Evolutionary conservation across 1,140 invertebrate genomes (phyloP).

Genomic region (Bombus breviceps): DNA sequence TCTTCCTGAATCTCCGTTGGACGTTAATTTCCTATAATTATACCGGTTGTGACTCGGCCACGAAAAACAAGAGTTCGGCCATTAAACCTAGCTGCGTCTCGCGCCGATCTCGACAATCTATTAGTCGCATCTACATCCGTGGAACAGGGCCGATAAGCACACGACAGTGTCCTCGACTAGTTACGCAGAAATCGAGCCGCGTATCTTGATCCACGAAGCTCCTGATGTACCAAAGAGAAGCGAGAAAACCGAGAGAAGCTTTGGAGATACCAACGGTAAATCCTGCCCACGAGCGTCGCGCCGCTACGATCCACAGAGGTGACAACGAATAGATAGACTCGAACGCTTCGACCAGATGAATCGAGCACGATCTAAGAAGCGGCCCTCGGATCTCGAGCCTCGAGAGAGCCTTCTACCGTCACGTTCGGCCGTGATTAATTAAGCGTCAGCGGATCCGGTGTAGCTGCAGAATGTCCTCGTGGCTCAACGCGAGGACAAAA

Average conservation of each 20-base stretch:
- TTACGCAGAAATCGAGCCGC: slow-evolving; percentile 7
- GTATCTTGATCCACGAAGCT: slow-evolving; percentile 33
- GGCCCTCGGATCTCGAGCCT: neutral
- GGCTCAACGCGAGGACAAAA: neutral
- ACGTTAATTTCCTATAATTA: slow-evolving; percentile 16
- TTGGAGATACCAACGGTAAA: slow-evolving; percentile 27
- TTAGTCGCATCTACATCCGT: slow-evolving; percentile 8
- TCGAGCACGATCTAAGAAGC: neutral
- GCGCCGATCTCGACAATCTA: neutral
- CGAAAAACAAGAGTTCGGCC: neutral
- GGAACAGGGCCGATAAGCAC: slow-evolving; percentile 9
- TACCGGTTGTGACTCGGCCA: neutral
- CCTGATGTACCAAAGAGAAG: neutral
- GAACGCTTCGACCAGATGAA: neutral
- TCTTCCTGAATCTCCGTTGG: neutral
- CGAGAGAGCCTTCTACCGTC: too few species aligned
- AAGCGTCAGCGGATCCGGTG: neutral
- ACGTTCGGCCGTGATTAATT: neutral
- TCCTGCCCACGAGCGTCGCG: slow-evolving; percentile 10
- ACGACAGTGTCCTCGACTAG: slow-evolving; percentile 20
- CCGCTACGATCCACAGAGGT: neutral
- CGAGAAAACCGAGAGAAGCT: neutral
- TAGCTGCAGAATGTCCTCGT: neutral
- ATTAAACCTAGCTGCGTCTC: neutral
- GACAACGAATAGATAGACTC: slow-evolving; percentile 23